These are phyloP conservation scores for Axis porcinus DNA, from an alignment of 2,113 vertebrate species.

Conservation along the genomic window DNA sequence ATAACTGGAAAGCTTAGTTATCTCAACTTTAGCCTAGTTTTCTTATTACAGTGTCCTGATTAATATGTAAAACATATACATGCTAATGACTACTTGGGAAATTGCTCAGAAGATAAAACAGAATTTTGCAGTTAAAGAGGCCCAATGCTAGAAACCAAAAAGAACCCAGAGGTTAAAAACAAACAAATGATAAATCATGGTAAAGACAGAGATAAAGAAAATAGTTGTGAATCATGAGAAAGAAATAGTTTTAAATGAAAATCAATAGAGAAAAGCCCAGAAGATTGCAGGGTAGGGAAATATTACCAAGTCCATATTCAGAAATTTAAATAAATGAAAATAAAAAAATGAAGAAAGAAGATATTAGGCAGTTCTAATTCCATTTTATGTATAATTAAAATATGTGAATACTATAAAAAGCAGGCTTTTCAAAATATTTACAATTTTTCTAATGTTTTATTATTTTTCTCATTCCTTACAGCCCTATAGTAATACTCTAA, in stretches of 20 bases:
- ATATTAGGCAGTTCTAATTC: background rate
- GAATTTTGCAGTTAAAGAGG: background rate
- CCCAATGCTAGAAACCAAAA: background rate
- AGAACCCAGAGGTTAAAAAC: background rate
- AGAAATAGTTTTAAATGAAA: background rate
- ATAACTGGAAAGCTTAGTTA: background rate
- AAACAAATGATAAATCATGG: background rate
- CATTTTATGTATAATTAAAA: background rate
- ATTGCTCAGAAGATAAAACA: background rate
- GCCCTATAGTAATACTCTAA: background rate
- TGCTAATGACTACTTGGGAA: background rate
- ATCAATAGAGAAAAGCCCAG: background rate
- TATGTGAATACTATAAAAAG: background rate
- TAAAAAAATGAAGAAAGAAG: background rate
- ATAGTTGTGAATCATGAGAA: background rate
- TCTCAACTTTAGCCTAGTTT: background rate
- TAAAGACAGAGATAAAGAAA: background rate
- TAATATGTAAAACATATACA: background rate
- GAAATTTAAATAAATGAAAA: background rate
- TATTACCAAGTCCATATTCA: background rate
- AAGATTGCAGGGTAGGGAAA: background rate
- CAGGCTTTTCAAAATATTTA: background rate
- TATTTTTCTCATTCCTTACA: background rate
- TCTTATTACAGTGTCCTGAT: background rate
- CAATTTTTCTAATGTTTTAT: background rate